phyloP scores from a whole-genome alignment of 2,113 vertebrate genomes.

The Pseudonaja textilis region DNA sequence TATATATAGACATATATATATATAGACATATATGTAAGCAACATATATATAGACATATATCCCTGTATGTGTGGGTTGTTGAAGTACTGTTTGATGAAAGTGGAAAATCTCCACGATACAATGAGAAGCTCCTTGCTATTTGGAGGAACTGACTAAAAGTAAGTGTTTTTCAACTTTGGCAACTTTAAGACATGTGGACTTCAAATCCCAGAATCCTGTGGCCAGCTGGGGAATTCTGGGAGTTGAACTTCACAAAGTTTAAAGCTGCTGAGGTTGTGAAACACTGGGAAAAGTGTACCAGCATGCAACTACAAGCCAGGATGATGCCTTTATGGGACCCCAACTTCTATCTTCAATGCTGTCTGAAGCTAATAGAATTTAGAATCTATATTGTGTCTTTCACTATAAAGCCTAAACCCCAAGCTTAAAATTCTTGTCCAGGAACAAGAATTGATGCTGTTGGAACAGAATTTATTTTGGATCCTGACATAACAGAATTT shows the following conservation, averaged over 20 bases:
- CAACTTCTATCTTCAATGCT: not conserved
- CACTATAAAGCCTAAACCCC: not conserved
- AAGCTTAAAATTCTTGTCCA: not conserved
- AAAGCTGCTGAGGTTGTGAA: not conserved
- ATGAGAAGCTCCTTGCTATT: not conserved
- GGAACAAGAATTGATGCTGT: not conserved
- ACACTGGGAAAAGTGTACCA: not conserved
- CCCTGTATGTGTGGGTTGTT: not conserved
- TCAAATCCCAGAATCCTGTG: too few relatives aligned
- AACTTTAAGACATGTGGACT: not conserved
- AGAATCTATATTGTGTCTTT: not conserved
- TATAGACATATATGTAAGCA: constrained; percentile 45
- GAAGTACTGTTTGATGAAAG: too few relatives aligned
- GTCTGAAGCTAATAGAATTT: not conserved
- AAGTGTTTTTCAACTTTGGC: not conserved
- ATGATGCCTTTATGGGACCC: not conserved
- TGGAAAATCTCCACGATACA: not conserved
- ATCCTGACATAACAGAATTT: not conserved
- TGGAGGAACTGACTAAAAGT: not conserved
- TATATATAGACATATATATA: not conserved
- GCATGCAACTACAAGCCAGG: not conserved
- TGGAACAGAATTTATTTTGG: not conserved
- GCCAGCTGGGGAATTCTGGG: not conserved
- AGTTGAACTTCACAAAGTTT: not conserved
- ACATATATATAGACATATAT: not conserved